A percentile compares a stretch with the other conserved stretches of the same genome.
Evolutionary conservation across 2,888 invertebrate genomes (phyloP).

Genomic region (Drosophila eohydei): DNA sequence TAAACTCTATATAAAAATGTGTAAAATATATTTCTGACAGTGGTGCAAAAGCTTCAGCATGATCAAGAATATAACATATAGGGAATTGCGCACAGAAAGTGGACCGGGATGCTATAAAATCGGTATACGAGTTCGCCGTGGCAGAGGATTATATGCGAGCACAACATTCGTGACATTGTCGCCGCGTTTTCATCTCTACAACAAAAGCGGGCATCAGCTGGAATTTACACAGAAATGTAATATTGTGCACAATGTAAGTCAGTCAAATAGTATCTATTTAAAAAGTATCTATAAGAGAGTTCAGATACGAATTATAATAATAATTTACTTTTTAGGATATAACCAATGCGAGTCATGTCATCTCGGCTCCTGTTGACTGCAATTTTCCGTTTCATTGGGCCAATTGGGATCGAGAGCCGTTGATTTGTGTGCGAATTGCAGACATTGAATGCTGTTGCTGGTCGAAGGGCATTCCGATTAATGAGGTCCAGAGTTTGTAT

Average conservation of each 20-base stretch:
- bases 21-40: constrained; percentile 81
- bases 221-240: constrained; percentile 96
- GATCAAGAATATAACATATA: constrained; percentile 91
- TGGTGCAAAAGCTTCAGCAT: constrained; percentile 96
- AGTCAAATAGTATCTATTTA: not conserved
- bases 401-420: constrained; percentile 93
- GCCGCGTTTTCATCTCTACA: constrained; percentile 96
- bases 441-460: constrained; percentile 90
- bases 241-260: constrained; percentile 89
- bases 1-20: not conserved
- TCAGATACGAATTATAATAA: not conserved
- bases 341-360: constrained; percentile 77
- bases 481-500: constrained; percentile 93
- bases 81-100: constrained; percentile 86
- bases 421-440: constrained; percentile 93
- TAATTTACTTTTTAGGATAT: constrained; percentile 58
- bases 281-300: not conserved
- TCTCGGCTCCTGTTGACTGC: constrained; percentile 93
- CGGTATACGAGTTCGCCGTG: constrained; percentile 95
- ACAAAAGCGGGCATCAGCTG: constrained; percentile 91
- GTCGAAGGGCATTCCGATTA: constrained; percentile 96
- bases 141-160: constrained; percentile 94
- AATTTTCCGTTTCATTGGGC: constrained; percentile 99
- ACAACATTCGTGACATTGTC: constrained; percentile 97
- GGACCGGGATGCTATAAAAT: constrained; percentile 87